A percentile compares a stretch with the other conserved stretches of the same genome.
These are phyloP conservation scores for Xanthia togata DNA, from an alignment of 2,888 invertebrate genomes.

Conservation along the genomic window DNA sequence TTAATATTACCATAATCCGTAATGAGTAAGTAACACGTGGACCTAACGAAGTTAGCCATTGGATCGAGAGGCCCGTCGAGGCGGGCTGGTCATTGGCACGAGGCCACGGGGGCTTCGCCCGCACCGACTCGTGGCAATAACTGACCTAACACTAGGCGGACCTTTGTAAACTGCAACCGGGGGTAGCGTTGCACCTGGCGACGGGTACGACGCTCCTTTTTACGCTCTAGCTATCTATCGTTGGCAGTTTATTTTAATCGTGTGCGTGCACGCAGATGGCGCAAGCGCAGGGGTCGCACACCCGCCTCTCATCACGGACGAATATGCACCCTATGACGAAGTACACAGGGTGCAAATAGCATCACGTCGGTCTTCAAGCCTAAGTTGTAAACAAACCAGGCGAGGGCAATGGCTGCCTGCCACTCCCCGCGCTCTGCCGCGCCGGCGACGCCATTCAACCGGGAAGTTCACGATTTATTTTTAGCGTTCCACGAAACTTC, in stretches of 20 bases:
- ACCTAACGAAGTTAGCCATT: slow-evolving; percentile 62
- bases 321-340: slow-evolving; percentile 80
- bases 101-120: slow-evolving; percentile 74
- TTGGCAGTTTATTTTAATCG: slow-evolving; percentile 88
- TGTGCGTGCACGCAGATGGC: slow-evolving; percentile 87
- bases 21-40: slow-evolving; percentile 65
- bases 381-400: slow-evolving; percentile 89
- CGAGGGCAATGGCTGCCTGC: slow-evolving; percentile 89
- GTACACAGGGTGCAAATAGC: slow-evolving; percentile 81
- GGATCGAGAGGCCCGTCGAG: slow-evolving; percentile 75
- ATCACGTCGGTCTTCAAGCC: slow-evolving; percentile 71
- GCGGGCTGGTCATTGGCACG: slow-evolving; percentile 82
- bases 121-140: slow-evolving; percentile 77
- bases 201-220: slow-evolving; percentile 78
- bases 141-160: slow-evolving; percentile 86
- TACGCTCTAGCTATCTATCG: slow-evolving; percentile 81
- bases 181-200: slow-evolving; percentile 86
- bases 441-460: slow-evolving; percentile 89
- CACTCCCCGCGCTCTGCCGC: slow-evolving; percentile 85
- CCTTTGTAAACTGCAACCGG: slow-evolving; percentile 73
- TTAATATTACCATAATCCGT: slow-evolving; percentile 49
- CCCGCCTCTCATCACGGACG: slow-evolving; percentile 59
- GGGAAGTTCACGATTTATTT: slow-evolving; percentile 90
- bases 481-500: slow-evolving; percentile 84
- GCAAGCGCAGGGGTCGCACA: slow-evolving; percentile 82